These are phyloP conservation scores for Nasonia oneida DNA, from an alignment of 2,888 invertebrate species.

Conservation along the genomic window DNA sequence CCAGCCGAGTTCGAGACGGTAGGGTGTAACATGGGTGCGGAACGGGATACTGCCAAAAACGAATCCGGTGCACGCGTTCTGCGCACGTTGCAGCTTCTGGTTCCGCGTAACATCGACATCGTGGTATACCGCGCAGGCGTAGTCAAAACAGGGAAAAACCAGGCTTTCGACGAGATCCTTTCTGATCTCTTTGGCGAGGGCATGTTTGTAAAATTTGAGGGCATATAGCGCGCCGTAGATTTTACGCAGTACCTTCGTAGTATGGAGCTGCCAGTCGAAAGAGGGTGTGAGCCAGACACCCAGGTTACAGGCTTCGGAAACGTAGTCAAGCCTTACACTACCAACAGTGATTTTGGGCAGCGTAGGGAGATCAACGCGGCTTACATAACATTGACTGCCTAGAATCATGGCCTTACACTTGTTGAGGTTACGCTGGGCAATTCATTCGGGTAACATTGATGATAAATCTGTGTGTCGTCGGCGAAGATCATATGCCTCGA, in stretches of 20 bases:
- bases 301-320: background rate
- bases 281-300: background rate
- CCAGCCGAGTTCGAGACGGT: background rate
- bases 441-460: too few relatives aligned
- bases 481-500: too few relatives aligned
- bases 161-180: background rate
- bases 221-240: background rate
- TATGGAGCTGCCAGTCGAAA: background rate
- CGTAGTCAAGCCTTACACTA: background rate
- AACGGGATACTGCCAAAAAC: background rate
- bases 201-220: background rate
- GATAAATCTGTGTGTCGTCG: too few relatives aligned
- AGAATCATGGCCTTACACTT: too few relatives aligned
- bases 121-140: background rate
- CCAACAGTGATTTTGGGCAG: background rate
- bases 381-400: too few relatives aligned
- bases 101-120: background rate
- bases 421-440: too few relatives aligned
- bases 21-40: too few relatives aligned
- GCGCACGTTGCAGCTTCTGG: background rate
- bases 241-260: background rate
- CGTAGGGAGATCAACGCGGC: background rate
- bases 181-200: background rate
- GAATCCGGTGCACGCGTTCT: background rate
- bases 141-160: background rate